A percentile compares a stretch with the other conserved stretches of the same genome.
Evolutionary conservation across 2,888 invertebrate species (phyloP).

Genomic region (Pachliopta kotzebuea): DNA sequence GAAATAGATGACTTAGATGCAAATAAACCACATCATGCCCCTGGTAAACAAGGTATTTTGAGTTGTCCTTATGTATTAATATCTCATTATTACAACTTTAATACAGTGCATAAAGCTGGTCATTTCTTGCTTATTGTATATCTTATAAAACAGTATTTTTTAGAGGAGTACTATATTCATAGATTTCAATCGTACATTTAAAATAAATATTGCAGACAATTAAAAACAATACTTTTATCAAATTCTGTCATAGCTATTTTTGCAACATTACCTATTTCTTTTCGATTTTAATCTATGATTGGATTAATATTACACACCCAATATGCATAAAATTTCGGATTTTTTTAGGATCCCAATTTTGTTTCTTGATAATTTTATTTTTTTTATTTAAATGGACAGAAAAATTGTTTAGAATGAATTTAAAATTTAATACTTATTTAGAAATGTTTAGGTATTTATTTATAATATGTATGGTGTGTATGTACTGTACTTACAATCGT

Average conservation of each 20-base stretch:
- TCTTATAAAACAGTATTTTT: not conserved
- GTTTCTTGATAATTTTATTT: conserved; percentile 11
- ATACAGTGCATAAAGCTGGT: not conserved
- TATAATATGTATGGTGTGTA: no score
- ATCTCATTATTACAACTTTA: not conserved
- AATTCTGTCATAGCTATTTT: not conserved
- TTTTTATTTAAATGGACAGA: not conserved
- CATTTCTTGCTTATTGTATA: no score
- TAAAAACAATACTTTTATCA: not conserved
- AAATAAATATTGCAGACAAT: no score
- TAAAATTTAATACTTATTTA: no score
- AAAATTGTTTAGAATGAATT: not conserved
- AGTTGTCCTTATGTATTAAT: conserved; percentile 7
- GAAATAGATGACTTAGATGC: conserved; percentile 91
- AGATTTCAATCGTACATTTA: conserved; percentile 15
- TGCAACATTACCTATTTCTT: not conserved
- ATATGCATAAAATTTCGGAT: not conserved
- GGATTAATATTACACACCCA: conserved; percentile 26
- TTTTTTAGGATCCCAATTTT: conserved; percentile 7
- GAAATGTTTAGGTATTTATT: no score
- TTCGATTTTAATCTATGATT: conserved; percentile 21
- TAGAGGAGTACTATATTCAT: conserved; percentile 5
- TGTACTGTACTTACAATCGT: no score
- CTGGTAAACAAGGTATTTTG: conserved; percentile 62
- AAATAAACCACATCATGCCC: conserved; percentile 67